These are phyloP conservation scores for Colostygia pectinataria DNA, from an alignment of 2,888 invertebrate genomes.

Conservation along the genomic window DNA sequence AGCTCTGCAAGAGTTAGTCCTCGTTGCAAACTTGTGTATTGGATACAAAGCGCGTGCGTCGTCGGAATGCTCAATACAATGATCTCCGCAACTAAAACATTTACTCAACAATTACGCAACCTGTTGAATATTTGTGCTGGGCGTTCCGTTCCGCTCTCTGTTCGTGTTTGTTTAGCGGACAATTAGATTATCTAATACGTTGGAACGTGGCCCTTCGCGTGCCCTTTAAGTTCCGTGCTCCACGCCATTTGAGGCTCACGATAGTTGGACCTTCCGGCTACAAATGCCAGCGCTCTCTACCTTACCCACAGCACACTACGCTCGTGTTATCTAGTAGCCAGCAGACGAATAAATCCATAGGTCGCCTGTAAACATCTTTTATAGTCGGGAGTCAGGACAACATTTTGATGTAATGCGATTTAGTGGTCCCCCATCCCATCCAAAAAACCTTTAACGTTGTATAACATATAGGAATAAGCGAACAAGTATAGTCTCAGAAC, in stretches of 20 bases:
- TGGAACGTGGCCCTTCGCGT: neutral
- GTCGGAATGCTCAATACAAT: slow-evolving; percentile 43
- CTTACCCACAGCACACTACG: too few relatives aligned
- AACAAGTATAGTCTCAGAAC: too few relatives aligned
- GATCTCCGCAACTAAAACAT: slow-evolving; percentile 14
- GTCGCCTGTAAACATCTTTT: too few relatives aligned
- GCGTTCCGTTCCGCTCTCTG: slow-evolving; percentile 24
- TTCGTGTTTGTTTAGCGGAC: slow-evolving; percentile 10
- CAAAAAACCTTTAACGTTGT: too few relatives aligned
- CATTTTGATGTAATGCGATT: too few relatives aligned
- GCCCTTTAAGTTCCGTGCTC: slow-evolving; percentile 2
- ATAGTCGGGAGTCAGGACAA: too few relatives aligned
- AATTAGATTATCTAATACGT: slow-evolving; percentile 4
- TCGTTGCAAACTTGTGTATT: neutral
- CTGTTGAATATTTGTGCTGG: slow-evolving; percentile 22
- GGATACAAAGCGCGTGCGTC: slow-evolving; percentile 14
- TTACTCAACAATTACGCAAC: slow-evolving; percentile 26
- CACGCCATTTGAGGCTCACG: neutral
- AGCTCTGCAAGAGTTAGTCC: neutral
- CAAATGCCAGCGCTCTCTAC: neutral
- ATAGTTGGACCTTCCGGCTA: neutral
- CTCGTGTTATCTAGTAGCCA: too few relatives aligned
- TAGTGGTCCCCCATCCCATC: too few relatives aligned
- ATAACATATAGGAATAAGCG: too few relatives aligned
- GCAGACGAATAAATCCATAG: too few relatives aligned